Percentiles rank a stretch among this genome's conserved stretches.
phyloP scores from a whole-genome alignment of 30 jellyfish, hydroid and myxozoan species.

The Nemopilema nomurai region DNA sequence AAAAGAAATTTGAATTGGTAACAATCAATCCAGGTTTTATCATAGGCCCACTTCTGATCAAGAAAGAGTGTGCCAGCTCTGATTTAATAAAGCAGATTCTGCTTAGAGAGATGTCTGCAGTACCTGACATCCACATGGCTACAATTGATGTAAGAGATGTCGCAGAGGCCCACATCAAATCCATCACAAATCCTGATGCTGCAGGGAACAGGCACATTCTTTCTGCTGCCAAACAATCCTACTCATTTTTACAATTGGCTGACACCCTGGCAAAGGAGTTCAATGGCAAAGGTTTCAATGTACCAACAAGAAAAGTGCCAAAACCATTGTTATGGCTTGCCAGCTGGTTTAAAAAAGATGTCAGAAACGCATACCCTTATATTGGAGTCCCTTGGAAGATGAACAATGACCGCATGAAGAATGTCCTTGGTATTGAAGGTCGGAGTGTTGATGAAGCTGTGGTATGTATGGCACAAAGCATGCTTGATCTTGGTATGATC shows the following conservation, averaged over 20 bases:
- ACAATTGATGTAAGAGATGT: conserved; percentile 51
- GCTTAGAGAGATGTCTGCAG: conserved; percentile 32
- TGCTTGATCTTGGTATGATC: conserved; percentile 47
- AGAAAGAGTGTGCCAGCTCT: conserved; percentile 25
- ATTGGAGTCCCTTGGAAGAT: conserved; percentile 17
- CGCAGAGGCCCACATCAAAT: conserved; percentile 47
- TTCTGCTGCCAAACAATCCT: conserved; percentile 13
- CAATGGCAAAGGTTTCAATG: conserved; percentile 42
- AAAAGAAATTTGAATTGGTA: conserved; percentile 33
- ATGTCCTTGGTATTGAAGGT: conserved; percentile 45
- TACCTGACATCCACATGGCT: conserved; percentile 27
- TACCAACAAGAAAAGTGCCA: conserved; percentile 52
- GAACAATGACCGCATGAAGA: conserved; percentile 27
- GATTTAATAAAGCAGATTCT: conserved; percentile 12
- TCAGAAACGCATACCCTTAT: conserved; percentile 20
- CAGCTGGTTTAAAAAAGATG: conserved; percentile 43
- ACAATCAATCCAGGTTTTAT: conserved; percentile 49
- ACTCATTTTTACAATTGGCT: conserved; percentile 14
- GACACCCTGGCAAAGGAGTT: conserved; percentile 37
- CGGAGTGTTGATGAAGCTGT: not conserved
- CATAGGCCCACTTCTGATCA: conserved; percentile 43
- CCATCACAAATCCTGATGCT: conserved; percentile 55
- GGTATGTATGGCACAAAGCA: conserved; percentile 47
- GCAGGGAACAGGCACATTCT: conserved; percentile 54
- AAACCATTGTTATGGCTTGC: conserved; percentile 38